These are phyloP conservation scores for Cantharis flavilabris DNA, from an alignment of 2,888 invertebrate species.

Conservation along the genomic window DNA sequence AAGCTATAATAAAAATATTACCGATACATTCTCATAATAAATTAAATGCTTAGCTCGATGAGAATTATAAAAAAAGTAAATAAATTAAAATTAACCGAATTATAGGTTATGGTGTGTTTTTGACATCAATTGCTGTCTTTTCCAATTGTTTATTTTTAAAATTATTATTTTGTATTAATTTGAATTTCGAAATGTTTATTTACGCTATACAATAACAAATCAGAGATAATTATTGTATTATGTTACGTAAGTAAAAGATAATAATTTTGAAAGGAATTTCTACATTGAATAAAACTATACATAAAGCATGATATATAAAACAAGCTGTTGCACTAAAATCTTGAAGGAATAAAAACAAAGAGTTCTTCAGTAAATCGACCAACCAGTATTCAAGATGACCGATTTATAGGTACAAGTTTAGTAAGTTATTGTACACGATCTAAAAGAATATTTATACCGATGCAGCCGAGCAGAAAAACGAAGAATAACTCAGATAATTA, in stretches of 20 bases:
- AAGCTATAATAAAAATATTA: neutral
- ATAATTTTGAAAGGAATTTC: slow-evolving; percentile 13
- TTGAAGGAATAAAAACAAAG: slow-evolving; percentile 34
- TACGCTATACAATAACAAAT: neutral
- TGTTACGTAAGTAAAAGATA: neutral
- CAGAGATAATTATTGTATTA: neutral
- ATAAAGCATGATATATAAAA: slow-evolving; percentile 14
- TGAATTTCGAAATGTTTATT: neutral
- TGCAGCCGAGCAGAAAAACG: slow-evolving; percentile 54
- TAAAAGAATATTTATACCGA: slow-evolving; percentile 52
- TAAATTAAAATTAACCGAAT: neutral
- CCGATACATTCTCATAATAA: neutral
- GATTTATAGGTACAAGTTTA: slow-evolving; percentile 54
- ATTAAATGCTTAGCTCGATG: neutral
- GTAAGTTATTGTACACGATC: slow-evolving; percentile 55
- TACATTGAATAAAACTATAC: slow-evolving; percentile 9
- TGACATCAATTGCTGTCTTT: neutral
- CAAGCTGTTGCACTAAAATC: slow-evolving; percentile 22
- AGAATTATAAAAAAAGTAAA: neutral
- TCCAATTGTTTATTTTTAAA: neutral
- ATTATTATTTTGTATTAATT: neutral
- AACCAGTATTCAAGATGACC: slow-evolving; percentile 49
- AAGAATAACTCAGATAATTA: slow-evolving; percentile 54
- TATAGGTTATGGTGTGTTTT: neutral
- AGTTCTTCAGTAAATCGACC: slow-evolving; percentile 45